Evolutionary conservation across 2,113 vertebrate species (phyloP).

Genomic region (Gorsachius goisagi): DNA sequence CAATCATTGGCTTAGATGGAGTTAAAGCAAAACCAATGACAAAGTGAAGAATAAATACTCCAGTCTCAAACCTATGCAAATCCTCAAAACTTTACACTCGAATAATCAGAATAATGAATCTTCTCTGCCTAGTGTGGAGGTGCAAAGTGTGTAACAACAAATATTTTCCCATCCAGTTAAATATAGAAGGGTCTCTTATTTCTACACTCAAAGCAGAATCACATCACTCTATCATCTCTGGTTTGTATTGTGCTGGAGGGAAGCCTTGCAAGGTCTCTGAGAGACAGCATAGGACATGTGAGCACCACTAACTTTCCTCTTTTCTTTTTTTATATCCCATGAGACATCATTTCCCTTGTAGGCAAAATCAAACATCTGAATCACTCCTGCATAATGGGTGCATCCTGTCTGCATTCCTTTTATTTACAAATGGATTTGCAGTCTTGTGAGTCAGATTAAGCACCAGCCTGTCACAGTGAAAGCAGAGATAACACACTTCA

Average conservation of each 20-base stretch:
- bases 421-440: not conserved
- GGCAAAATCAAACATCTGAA: not conserved
- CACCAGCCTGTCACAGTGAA: not conserved
- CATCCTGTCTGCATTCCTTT: not conserved
- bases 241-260: not conserved
- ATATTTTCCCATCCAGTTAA: not conserved
- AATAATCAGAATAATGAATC: not conserved
- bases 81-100: not conserved
- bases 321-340: not conserved
- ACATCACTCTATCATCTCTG: not conserved
- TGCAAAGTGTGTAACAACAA: not conserved
- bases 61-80: not conserved
- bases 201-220: not conserved
- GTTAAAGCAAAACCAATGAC: not conserved
- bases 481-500: fast-evolving
- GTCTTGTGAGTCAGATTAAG: not conserved
- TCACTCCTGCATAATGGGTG: not conserved
- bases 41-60: not conserved
- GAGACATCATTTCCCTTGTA: not conserved
- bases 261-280: not conserved
- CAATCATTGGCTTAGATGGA: not conserved
- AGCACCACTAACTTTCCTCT: not conserved
- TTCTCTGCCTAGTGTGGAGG: not conserved
- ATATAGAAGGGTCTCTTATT: not conserved
- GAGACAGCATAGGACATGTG: not conserved